Evolutionary conservation across 1,140 invertebrate species (phyloP).

Genomic region (Saccostrea echinata): DNA sequence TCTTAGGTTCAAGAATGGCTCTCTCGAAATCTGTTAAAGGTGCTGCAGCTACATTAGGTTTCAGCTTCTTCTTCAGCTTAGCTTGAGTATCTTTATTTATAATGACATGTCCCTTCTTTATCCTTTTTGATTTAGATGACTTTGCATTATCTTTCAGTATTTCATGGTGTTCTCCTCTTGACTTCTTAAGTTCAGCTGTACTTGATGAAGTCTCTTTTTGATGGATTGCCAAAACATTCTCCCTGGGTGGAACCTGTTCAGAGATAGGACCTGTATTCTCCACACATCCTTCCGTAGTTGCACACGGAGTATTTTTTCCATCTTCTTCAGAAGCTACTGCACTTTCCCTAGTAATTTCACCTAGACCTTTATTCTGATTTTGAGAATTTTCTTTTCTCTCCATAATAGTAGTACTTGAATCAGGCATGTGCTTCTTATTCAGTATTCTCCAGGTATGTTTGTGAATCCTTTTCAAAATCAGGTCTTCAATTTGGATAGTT

Average conservation of each 20-base stretch:
- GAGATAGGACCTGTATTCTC: not conserved
- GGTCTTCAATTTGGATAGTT: not conserved
- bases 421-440: not conserved
- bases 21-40: constrained; percentile 17
- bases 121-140: not conserved
- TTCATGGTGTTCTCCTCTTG: not conserved
- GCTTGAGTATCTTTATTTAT: not conserved
- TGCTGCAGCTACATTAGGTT: not conserved
- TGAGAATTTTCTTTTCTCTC: not conserved
- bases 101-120: not conserved
- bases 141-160: not conserved
- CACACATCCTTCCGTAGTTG: not conserved
- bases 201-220: not conserved
- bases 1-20: not conserved
- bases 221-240: not conserved
- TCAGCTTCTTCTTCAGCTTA: not conserved
- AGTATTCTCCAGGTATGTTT: constrained; percentile 8
- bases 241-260: not conserved
- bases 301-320: not conserved
- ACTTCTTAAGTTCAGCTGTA: not conserved
- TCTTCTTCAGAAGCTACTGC: not conserved
- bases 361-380: not conserved
- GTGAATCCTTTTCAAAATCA: not conserved
- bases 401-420: not conserved
- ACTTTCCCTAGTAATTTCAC: not conserved